Evolutionary conservation across 2,113 vertebrate species (phyloP).

Genomic region (Passer domesticus): DNA sequence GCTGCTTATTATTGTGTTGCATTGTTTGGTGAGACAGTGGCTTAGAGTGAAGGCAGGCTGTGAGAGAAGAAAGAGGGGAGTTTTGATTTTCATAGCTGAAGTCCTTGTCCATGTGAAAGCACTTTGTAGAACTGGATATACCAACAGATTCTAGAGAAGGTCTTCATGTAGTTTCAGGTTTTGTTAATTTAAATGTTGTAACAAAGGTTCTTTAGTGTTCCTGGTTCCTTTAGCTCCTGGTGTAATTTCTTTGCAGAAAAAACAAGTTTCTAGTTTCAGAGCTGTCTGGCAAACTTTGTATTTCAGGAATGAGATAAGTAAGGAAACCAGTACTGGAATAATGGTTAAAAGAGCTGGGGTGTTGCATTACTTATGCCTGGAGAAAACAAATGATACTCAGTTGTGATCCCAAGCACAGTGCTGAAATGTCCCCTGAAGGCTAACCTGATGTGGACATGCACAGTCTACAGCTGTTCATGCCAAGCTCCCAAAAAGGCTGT

Average conservation of each 20-base stretch:
- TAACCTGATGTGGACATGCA: background rate
- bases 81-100: background rate
- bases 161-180: background rate
- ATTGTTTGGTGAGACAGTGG: background rate
- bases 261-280: background rate
- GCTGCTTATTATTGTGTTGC: background rate
- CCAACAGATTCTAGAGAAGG: background rate
- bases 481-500: background rate
- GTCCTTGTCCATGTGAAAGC: background rate
- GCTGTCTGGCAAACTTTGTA: background rate
- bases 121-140: background rate
- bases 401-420: background rate
- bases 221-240: background rate
- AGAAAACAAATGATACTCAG: background rate
- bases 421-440: background rate
- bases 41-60: background rate
- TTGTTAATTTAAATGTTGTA: background rate
- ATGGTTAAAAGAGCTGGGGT: background rate
- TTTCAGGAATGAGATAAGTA: background rate
- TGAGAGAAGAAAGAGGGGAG: background rate
- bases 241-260: background rate
- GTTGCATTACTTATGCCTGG: background rate
- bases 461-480: background rate
- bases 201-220: background rate
- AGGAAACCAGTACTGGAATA: background rate